Evolutionary conservation across 2,113 vertebrate species (phyloP).

Genomic region (Solea solea): DNA sequence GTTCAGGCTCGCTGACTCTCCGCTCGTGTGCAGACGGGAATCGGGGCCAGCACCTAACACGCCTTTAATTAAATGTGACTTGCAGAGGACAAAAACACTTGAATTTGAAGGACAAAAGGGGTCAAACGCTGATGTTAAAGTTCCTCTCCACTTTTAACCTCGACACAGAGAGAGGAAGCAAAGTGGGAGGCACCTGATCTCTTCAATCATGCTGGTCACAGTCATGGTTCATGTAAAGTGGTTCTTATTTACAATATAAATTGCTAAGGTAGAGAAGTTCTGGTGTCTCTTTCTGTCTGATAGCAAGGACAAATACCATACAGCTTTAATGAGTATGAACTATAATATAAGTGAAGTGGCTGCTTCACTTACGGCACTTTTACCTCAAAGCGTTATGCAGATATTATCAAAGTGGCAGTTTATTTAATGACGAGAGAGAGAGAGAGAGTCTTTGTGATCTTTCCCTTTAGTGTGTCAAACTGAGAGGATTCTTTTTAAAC

Average conservation of each 20-base stretch:
- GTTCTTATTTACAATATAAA: slow-evolving; percentile 52
- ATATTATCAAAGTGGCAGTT: slow-evolving; percentile 56
- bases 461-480: slow-evolving; percentile 45
- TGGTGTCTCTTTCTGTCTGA: slow-evolving; percentile 19
- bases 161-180: slow-evolving; percentile 2
- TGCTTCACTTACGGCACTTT: slow-evolving; percentile 31
- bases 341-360: slow-evolving; percentile 20
- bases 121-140: slow-evolving; percentile 33
- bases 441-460: slow-evolving; percentile 23
- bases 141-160: slow-evolving; percentile 3
- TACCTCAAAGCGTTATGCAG: slow-evolving; percentile 16
- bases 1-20: slow-evolving; percentile 20
- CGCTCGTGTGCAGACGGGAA: slow-evolving; percentile 28
- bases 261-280: slow-evolving; percentile 23
- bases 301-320: slow-evolving; percentile 45
- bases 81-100: slow-evolving; percentile 49
- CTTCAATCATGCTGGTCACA: slow-evolving; percentile 51
- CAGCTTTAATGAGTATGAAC: slow-evolving; percentile 6
- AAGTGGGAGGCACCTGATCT: slow-evolving; percentile 41
- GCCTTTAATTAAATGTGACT: slow-evolving; percentile 56
- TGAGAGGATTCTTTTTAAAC: slow-evolving; percentile 40
- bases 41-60: slow-evolving; percentile 30
- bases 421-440: slow-evolving; percentile 31
- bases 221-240: slow-evolving; percentile 54
- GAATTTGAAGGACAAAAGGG: slow-evolving; percentile 55